A percentile compares a stretch with the other conserved stretches of the same genome.
These are phyloP conservation scores for Alethe castanea DNA, from an alignment of 2,113 vertebrate genomes.

Conservation along the genomic window DNA sequence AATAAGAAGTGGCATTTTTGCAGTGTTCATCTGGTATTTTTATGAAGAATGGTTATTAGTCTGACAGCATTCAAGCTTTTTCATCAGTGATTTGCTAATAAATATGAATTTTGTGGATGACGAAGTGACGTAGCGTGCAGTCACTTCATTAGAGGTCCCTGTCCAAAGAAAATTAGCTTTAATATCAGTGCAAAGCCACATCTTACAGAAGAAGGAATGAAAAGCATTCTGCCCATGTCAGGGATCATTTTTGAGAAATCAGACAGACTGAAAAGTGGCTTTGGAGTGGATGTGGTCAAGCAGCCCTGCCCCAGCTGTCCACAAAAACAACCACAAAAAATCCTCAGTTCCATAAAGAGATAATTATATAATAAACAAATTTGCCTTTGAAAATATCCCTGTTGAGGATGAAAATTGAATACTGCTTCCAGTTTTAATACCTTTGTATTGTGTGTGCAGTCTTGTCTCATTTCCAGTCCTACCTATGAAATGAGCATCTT, in stretches of 20 bases:
- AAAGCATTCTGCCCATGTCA: fast-evolving
- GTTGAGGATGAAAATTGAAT: not conserved
- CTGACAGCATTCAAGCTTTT: not conserved
- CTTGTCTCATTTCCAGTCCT: not conserved
- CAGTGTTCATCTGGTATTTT: not conserved
- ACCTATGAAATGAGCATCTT: not conserved
- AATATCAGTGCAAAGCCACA: not conserved
- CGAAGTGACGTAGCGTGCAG: not conserved
- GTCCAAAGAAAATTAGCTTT: not conserved
- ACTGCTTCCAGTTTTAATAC: not conserved
- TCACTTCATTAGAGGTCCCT: not conserved
- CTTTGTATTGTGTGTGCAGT: not conserved
- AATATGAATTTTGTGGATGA: not conserved
- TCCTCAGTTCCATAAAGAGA: not conserved
- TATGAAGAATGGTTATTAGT: not conserved
- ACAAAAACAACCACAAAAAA: not conserved
- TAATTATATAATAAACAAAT: not conserved
- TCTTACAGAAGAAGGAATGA: not conserved
- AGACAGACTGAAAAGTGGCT: not conserved
- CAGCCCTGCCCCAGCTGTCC: not conserved
- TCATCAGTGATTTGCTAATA: not conserved
- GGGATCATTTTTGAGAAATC: not conserved
- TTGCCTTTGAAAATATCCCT: not conserved
- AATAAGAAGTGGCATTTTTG: not conserved
- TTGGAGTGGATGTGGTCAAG: not conserved